phyloP scores from a whole-genome alignment of 2,797 vertebrate species.

The Sciaenops ocellatus region DNA sequence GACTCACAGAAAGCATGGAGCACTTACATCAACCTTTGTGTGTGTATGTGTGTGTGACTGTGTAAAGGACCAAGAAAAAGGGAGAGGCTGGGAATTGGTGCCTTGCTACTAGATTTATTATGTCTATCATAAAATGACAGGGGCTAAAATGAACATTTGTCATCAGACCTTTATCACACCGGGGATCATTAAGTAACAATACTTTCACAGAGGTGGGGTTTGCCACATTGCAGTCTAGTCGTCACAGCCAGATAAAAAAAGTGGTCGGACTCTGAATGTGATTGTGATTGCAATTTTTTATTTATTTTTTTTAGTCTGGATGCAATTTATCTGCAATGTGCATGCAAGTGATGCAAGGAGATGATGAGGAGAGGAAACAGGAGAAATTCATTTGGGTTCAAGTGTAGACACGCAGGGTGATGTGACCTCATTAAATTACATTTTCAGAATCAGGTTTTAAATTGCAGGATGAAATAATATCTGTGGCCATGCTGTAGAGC shows the following conservation, averaged over 20 bases:
- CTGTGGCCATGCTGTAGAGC: background rate
- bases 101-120: constrained; percentile 5
- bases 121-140: constrained; percentile 31
- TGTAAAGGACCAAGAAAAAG: background rate
- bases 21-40: constrained; percentile 5
- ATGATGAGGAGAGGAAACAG: too few species aligned
- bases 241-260: constrained; percentile 17
- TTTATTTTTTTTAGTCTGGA: constrained; percentile 1
- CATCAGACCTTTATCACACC: constrained; percentile 23
- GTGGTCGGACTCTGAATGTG: constrained; percentile 4
- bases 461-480: constrained; percentile 5
- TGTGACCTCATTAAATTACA: constrained; percentile 26
- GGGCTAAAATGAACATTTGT: constrained; percentile 3
- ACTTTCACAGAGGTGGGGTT: constrained; percentile 16
- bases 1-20: constrained; percentile 28
- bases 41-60: constrained; percentile 11
- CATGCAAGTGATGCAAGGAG: constrained; percentile 5
- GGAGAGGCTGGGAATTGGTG: constrained; percentile 22
- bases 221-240: constrained; percentile 11
- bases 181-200: constrained; percentile 15
- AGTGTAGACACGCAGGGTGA: constrained; percentile 15
- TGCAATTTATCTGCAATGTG: constrained; percentile 32
- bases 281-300: constrained; percentile 8
- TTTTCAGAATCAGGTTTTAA: constrained; percentile 12
- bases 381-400: constrained; percentile 9